Base-by-base conservation (phyloP, 1,140 invertebrate species). In the Zaprionus davidi region DNA sequence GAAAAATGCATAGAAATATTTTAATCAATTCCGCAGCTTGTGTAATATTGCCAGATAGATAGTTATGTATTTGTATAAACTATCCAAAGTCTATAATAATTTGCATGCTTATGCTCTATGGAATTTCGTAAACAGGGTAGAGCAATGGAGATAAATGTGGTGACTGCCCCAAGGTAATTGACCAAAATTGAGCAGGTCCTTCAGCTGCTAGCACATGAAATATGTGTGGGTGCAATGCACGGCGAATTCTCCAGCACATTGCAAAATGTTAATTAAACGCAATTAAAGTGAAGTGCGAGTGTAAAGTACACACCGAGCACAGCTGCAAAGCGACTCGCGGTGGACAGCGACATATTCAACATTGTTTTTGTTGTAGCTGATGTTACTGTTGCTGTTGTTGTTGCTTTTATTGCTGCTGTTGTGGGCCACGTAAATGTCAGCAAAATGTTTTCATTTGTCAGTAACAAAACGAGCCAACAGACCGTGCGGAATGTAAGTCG, bases 361-460 rank as follows among this genome's bases (percentile, higher is more conserved):
- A 41, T 41, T 44, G 65, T 59, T 56, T 20, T 12, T 67, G 63
- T 53, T 73, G 56, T 67, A 15, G 12, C 15, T 34, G n/a, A 28
- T 44, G 26, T 11, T 34, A 11, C 9, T 34, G 31, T 67, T 22
- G 12, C 26, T 56, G 71, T 46, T 53, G 46, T 67, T 57, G 60
- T 28, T 26, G 38, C 38, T 60, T 57, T 49, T 68, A 63, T 49
- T 69, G 60, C 63, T 59, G 78, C 68, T 82, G 66, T 65, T 58
- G 70, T 57, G 57, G 71, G 62, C 69, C 79, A 79, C 73, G 84
- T 79, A 81, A 81, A 81, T 88, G 84, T 84, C 81, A 76, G 78
- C 66, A 81, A 88, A 88, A 88, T 90, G 84, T 88, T 88, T 88
- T 84, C 84, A 88, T 88, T 88, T 88, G 81, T 90, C 82, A 86